Evolutionary conservation across 2,797 vertebrate genomes (phyloP).

Genomic region (Cottoperca gobio): DNA sequence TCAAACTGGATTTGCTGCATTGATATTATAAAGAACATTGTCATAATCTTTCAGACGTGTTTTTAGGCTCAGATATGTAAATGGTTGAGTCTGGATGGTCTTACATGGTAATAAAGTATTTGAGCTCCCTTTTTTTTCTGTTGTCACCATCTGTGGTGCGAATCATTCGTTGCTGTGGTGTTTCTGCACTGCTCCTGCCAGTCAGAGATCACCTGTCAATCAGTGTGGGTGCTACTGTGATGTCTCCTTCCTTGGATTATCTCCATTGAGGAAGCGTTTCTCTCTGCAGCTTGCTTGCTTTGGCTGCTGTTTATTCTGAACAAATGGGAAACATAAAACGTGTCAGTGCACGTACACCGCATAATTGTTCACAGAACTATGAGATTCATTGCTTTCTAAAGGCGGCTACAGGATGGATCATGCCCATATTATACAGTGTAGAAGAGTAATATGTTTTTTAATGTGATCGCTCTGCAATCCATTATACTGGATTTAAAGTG

Average conservation of each 20-base stretch:
- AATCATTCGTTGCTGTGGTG: slow-evolving; percentile 47
- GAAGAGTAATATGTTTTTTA: slow-evolving; percentile 2
- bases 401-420: not conserved
- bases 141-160: slow-evolving; percentile 73
- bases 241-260: slow-evolving; percentile 11
- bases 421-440: not conserved
- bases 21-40: not conserved
- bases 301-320: slow-evolving; percentile 4
- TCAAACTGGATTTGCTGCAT: not conserved
- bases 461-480: not conserved
- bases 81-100: slow-evolving; percentile 2
- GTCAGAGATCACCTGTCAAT: slow-evolving; percentile 67
- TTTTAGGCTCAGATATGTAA: slow-evolving; percentile 1
- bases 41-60: slow-evolving; percentile 7
- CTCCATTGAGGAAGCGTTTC: slow-evolving; percentile 26
- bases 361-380: not conserved
- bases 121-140: slow-evolving; percentile 14
- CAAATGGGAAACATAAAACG: slow-evolving; percentile 4
- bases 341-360: not conserved
- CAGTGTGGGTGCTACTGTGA: slow-evolving; percentile 39
- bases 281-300: slow-evolving; percentile 16
- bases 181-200: slow-evolving; percentile 47
- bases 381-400: not conserved
- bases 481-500: not conserved
- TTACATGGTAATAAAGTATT: slow-evolving; percentile 23